phyloP scores from a whole-genome alignment of 2,888 invertebrate species.

The Pachydiplax longipennis region DNA sequence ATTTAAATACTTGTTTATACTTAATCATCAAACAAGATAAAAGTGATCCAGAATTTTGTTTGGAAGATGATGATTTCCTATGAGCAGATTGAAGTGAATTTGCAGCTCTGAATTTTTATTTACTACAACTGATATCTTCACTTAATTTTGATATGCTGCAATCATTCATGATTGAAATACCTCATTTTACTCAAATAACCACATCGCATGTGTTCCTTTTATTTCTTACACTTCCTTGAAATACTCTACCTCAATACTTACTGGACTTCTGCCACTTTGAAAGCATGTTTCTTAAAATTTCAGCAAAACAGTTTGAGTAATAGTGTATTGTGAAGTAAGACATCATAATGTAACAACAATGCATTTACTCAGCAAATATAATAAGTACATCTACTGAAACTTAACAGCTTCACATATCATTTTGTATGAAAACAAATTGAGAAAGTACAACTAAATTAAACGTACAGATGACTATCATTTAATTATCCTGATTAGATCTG shows the following conservation, averaged over 20 bases:
- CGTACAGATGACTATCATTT: background rate
- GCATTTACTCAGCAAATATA: background rate
- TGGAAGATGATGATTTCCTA: background rate
- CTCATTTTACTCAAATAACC: background rate
- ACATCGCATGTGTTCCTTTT: slow-evolving; percentile 35
- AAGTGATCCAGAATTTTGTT: background rate
- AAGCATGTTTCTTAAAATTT: background rate
- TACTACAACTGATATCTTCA: background rate
- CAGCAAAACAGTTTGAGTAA: background rate
- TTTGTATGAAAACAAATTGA: background rate
- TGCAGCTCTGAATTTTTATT: background rate
- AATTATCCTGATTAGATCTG: background rate
- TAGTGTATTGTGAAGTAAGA: background rate
- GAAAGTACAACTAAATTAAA: background rate
- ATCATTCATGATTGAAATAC: background rate
- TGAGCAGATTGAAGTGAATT: background rate
- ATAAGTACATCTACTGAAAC: background rate
- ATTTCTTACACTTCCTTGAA: slow-evolving; percentile 29
- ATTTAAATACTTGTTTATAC: background rate
- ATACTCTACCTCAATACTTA: slow-evolving; percentile 33
- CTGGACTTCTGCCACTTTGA: slow-evolving; percentile 6
- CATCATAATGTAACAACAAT: background rate
- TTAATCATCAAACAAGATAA: background rate
- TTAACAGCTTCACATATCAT: slow-evolving; percentile 20
- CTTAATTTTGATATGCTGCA: background rate